Conservation (phyloP, 2,797 vertebrate genomes). For the Gymnocypris eckloni region DNA sequence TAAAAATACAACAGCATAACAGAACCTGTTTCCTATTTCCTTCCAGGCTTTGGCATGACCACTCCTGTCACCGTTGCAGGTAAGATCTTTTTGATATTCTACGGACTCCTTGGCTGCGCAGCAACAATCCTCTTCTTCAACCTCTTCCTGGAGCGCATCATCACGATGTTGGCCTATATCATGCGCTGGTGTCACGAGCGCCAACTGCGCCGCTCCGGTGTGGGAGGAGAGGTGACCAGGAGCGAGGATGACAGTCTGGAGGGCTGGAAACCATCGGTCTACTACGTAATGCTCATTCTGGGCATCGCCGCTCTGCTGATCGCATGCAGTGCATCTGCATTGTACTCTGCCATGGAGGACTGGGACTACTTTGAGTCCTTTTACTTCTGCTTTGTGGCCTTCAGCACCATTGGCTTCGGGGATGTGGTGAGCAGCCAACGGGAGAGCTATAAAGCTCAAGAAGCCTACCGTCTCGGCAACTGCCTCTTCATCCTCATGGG, state of each 20-base stretch:
- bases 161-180: slow-evolving; percentile 84
- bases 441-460: slow-evolving; percentile 76
- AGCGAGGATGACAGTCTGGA: slow-evolving; percentile 78
- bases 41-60: slow-evolving; percentile 84
- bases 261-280: slow-evolving; percentile 84
- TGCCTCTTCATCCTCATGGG: slow-evolving; percentile 83
- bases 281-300: slow-evolving; percentile 83
- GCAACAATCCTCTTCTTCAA: slow-evolving; percentile 86
- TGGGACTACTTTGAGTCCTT: slow-evolving; percentile 84
- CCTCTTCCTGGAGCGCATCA: slow-evolving; percentile 85
- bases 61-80: slow-evolving; percentile 80
- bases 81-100: slow-evolving; percentile 84
- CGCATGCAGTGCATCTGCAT: slow-evolving; percentile 80
- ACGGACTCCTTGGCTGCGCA: slow-evolving; percentile 83
- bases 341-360: slow-evolving; percentile 82
- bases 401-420: slow-evolving; percentile 85
- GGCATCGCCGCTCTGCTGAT: slow-evolving; percentile 79
- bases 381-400: slow-evolving; percentile 85
- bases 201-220: slow-evolving; percentile 72
- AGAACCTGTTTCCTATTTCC: not conserved
- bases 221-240: slow-evolving; percentile 66
- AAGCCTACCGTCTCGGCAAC: slow-evolving; percentile 79
- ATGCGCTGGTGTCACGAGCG: slow-evolving; percentile 84
- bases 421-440: slow-evolving; percentile 84
- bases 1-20: not conserved